Conservation (phyloP, 2,888 invertebrate species). For the Drosophila fungiperda region DNA sequence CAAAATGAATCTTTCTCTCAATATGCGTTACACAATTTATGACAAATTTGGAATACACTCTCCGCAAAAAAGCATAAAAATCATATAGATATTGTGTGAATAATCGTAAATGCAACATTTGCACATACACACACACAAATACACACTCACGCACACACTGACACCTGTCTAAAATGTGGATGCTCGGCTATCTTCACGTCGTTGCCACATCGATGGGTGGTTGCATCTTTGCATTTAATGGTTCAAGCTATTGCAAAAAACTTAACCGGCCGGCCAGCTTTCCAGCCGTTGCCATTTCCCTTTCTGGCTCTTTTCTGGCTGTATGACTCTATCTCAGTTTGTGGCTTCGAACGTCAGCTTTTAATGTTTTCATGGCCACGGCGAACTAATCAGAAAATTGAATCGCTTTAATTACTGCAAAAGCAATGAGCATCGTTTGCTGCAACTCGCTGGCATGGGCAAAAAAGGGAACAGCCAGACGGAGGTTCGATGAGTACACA, state of each 20-base stretch:
- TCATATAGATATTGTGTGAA: constrained; percentile 17
- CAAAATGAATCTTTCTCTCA: background rate
- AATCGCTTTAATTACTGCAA: constrained; percentile 85
- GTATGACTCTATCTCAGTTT: constrained; percentile 14
- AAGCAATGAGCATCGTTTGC: constrained; percentile 77
- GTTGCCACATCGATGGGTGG: constrained; percentile 39
- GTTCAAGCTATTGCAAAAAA: constrained; percentile 37
- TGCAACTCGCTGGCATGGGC: background rate
- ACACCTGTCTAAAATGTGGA: constrained; percentile 15
- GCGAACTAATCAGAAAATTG: constrained; percentile 85
- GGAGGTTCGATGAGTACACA: constrained; percentile 52
- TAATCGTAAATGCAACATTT: constrained; percentile 49
- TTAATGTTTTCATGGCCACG: constrained; percentile 76
- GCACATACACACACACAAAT: constrained; percentile 30
- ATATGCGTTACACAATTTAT: constrained; percentile 15
- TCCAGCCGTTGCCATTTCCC: background rate
- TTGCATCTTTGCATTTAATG: constrained; percentile 75
- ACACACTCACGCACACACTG: background rate
- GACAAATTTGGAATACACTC: constrained; percentile 1
- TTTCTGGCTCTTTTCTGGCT: constrained; percentile 3
- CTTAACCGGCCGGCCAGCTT: constrained; percentile 29
- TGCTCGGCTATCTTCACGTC: constrained; percentile 25
- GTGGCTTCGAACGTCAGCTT: constrained; percentile 17
- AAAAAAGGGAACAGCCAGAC: constrained; percentile 32
- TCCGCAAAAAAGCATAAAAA: constrained; percentile 12